Evolutionary conservation across 2,888 invertebrate genomes (phyloP).

Genomic region (Leistus spinibarbis): DNA sequence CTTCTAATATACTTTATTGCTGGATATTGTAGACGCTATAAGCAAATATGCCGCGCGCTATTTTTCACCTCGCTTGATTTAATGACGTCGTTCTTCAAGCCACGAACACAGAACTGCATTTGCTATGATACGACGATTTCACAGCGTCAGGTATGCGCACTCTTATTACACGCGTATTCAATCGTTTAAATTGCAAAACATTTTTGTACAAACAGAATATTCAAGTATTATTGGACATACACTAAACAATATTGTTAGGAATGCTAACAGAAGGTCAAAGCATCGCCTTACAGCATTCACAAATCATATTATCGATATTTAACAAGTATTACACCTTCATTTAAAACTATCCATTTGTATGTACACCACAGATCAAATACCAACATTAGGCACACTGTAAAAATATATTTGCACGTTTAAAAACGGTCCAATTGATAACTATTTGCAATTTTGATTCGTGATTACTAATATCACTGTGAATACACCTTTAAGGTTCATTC

Average conservation of each 20-base stretch:
- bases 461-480: too few relatives aligned
- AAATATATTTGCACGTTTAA: too few relatives aligned
- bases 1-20: background rate
- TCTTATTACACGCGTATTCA: background rate
- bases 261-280: background rate
- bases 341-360: too few relatives aligned
- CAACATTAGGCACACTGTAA: too few relatives aligned
- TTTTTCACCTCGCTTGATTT: constrained; percentile 25
- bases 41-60: background rate
- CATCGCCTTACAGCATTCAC: background rate
- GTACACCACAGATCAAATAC: too few relatives aligned
- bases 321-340: too few relatives aligned
- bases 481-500: too few relatives aligned
- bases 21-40: background rate
- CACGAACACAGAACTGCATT: background rate
- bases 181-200: background rate
- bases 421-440: too few relatives aligned
- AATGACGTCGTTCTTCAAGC: constrained; percentile 2
- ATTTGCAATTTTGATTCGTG: too few relatives aligned
- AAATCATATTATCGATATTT: background rate
- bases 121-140: background rate
- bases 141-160: background rate
- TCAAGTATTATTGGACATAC: background rate
- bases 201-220: background rate
- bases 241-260: background rate